Base-by-base conservation (phyloP, 2,797 vertebrate species). In the Thunnus albacares region DNA sequence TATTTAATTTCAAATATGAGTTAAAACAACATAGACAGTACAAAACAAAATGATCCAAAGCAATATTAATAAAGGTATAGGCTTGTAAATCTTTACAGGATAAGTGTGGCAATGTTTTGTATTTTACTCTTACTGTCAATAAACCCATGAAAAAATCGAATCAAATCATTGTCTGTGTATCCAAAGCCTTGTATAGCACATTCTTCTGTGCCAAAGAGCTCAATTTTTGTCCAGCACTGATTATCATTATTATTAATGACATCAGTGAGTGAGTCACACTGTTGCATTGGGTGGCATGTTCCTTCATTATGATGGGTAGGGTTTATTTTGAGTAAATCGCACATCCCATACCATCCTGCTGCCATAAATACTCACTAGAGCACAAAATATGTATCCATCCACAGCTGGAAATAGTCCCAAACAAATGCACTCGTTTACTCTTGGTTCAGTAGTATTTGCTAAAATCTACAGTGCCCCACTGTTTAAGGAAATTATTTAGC, bases 61-160 rank as follows among this genome's bases (percentile, higher is more conserved):
- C 18, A 24, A 49, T 41, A 28, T n/a, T 11, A 13, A 18, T 12
- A 62, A 35, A 17, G 35, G 3, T 62, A 11, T 11, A 49, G 0
- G 5, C 2, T 1, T 11, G 4, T 22, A 43, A 45, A 45, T 24
- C 5, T 55, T 53, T 30, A 30, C 41, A 43, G 22, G 12, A 43
- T 15, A 14, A 5, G 24, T 41, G 5, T 10, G 13, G 14, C 17
- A 9, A 71, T 59, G 13, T 33, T 30, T 2, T n/a, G 2, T 28
- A 57, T 70, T 30, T n/a, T 49, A 18, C 18, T 38, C 14, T 71
- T 49, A 59, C n/a, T 59, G 43, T 58, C 41, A 47, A n/a, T 38
- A 45, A 47, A 58, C 41, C 2, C 6, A 47, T 47, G 18, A 33
- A 70, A 47, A 43, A 47, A 58, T 28, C 38, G 5, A 45, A 49